Base-by-base conservation (phyloP, 2,888 invertebrate genomes). In the Parascotia fuliginaria region DNA sequence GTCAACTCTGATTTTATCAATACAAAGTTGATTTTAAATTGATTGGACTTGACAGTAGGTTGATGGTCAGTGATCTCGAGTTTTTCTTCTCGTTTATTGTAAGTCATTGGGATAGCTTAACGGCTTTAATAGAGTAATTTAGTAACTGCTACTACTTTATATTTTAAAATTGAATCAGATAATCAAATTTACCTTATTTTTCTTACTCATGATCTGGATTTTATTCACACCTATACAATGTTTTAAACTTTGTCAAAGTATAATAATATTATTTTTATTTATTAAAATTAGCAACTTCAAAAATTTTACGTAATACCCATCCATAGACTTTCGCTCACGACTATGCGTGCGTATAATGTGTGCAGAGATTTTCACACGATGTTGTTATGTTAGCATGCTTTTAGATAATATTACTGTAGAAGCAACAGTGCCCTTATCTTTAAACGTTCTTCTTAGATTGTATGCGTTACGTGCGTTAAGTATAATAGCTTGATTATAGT, bases 311-410 rank as follows among this genome's bases (percentile, higher is more conserved):
- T 81, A 85, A 86, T 53, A 50, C 61, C 58, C 55, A 34, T 63
- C 47, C 41, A 53, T 28, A 47, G 68, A 73, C 87, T 89, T 89
- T 87, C 86, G 75, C 83, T 85, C 83, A 86, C 85, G 83, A 80
- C 73, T 61, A 52, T 79, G 81, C 81, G 79, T 80, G 83, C 69
- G 62, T 68, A 66, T 75, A 77, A 77, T 81, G 81, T 79, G 81
- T 84, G 78, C 75, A 66, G 75, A 71, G 77, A 79, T 83, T 78
- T 83, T 87, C 81, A 81, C 83, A 85, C 82, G 85, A 77, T 53
- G 60, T 61, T 50, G 70, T 68, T 73, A 70, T 70, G 67, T 76
- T 70, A 59, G 55, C 55, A 56, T 43, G 50, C 47, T 40, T 56
- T 44, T 50, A 54, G 55, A 65, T 67, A 67, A 67, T 65, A 37